Evolutionary conservation across 1,140 invertebrate genomes (phyloP).

Genomic region (Bombus haemorrhoidalis): DNA sequence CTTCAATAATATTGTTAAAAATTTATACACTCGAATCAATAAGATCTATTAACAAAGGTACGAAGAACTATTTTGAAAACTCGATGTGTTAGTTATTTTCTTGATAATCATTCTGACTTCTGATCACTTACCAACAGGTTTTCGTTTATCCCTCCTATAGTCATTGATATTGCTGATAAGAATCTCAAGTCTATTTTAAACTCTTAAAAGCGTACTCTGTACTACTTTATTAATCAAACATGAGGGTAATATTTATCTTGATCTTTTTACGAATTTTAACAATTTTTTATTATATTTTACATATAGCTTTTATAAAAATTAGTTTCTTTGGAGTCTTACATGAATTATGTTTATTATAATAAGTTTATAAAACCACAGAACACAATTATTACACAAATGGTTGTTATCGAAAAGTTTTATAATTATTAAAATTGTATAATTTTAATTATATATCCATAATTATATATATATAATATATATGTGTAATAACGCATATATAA

Average conservation of each 20-base stretch:
- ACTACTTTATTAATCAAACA: conserved; percentile 71
- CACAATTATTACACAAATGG: neutral
- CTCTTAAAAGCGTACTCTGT: conserved; percentile 55
- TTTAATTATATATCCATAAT: neutral
- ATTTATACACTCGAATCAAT: neutral
- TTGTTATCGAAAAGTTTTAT: neutral
- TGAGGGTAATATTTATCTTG: neutral
- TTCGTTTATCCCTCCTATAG: conserved; percentile 56
- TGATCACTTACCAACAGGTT: conserved; percentile 55
- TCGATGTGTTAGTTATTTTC: conserved; percentile 23
- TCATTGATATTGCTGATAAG: conserved; percentile 69
- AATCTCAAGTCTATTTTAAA: conserved; percentile 57
- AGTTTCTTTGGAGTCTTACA: neutral
- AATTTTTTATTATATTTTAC: neutral
- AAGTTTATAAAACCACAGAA: neutral
- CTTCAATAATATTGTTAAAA: neutral
- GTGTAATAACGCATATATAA: too few species aligned
- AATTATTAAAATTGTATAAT: neutral
- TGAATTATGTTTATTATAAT: neutral
- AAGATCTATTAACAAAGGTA: neutral
- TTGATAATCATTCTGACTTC: conserved; percentile 59
- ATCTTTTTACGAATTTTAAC: neutral
- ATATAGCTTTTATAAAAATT: neutral
- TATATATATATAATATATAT: too few species aligned
- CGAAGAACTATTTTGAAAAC: conserved; percentile 31